A percentile compares a stretch with the other conserved stretches of the same genome.
These are phyloP conservation scores for Ceryle rudis DNA, from an alignment of 2,797 vertebrate genomes.

Conservation along the genomic window DNA sequence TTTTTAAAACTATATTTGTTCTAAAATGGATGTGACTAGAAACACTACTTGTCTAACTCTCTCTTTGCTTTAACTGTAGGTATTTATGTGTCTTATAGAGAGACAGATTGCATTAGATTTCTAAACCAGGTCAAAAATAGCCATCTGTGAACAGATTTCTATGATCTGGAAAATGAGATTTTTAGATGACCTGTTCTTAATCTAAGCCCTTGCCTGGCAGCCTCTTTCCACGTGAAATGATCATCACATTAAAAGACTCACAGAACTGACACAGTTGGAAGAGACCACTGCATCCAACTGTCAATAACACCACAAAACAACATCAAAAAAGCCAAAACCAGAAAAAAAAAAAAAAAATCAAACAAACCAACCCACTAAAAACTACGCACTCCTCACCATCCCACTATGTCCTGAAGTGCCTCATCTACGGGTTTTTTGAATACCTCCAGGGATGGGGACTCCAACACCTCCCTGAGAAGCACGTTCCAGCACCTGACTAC, in stretches of 20 bases:
- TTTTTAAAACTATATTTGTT: background rate
- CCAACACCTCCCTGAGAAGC: no score
- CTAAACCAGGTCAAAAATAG: slow-evolving; percentile 58
- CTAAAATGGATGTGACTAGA: background rate
- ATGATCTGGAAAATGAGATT: slow-evolving; percentile 51
- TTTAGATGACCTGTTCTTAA: slow-evolving; percentile 64
- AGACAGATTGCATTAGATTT: slow-evolving; percentile 43
- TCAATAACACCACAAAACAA: no score
- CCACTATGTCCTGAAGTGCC: no score
- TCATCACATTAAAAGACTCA: background rate
- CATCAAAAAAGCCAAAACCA: no score
- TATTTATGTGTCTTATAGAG: background rate
- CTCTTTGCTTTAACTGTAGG: background rate
- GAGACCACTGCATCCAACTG: no score
- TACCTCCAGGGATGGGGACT: no score
- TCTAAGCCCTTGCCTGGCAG: background rate
- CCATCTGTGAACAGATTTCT: slow-evolving; percentile 54
- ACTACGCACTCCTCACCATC: no score
- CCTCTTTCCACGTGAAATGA: background rate
- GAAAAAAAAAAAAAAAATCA: no score
- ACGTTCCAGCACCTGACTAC: no score
- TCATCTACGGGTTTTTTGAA: no score
- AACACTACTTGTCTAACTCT: background rate
- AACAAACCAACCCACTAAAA: no score
- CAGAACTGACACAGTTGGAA: no score